Base-by-base conservation (phyloP, 2,113 vertebrate genomes). In the Menidia beryllina region DNA sequence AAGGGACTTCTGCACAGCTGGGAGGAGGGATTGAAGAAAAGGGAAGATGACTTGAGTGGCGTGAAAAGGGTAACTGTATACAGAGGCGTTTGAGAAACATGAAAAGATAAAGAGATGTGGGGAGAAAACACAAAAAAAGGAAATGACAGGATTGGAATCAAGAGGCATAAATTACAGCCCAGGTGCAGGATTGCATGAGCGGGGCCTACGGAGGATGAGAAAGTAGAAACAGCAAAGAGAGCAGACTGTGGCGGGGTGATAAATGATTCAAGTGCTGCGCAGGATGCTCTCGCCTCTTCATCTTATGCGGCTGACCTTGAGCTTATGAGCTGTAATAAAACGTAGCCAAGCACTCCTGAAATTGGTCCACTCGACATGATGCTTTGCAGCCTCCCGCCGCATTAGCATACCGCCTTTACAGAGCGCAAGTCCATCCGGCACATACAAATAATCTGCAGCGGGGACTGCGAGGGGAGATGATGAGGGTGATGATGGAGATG, bases 291-390 rank as follows among this genome's bases (percentile, higher is more conserved):
- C 36, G 73, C 82, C 76, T 90, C 89, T 90, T 92, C 91, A 87
- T 93, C 88, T 89, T 84, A 84, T 51, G 86, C 79, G 51, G 88
- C 87, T 92, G 92, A 94, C 93, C 93, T 94, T 94, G 93, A 82
- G 85, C 91, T 94, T 92, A 93, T 89, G 91, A 92, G 92, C 88
- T 83, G 89, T 89, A 91, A 91, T 94, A 94, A 93, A 93, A 89
- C 71, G 88, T 86, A 68, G 80, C 89, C 89, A 82, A 88, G 88
- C 91, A 91, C 90, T 92, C 82, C 88, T 86, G 88, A 89, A 92
- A 92, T 91, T 88, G 91, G 84, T 91, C 87, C 91, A 83, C 84
- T 92, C 81, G 30, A 82, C 23, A 69, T 82, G 83, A 90, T 89
- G 79, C 77, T 84, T 72, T 41, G 72, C 84, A 69, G 70, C 73